These are phyloP conservation scores for Dendrocincla fuliginosa DNA, from an alignment of 2,797 vertebrate genomes.

Conservation along the genomic window DNA sequence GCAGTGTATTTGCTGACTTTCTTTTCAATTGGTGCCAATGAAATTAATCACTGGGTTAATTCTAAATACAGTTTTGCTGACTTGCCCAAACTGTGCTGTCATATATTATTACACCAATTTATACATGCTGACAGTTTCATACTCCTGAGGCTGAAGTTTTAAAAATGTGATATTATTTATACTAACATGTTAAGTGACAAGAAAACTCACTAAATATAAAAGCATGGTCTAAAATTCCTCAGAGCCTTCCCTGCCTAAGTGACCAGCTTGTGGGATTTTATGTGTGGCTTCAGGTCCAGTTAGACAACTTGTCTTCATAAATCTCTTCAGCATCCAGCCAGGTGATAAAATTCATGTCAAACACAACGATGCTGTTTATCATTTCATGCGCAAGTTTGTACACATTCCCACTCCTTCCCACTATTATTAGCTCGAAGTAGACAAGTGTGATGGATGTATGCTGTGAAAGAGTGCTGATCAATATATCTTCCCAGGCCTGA, in stretches of 20 bases:
- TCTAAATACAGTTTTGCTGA: conserved; percentile 58
- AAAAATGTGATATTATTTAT: conserved; percentile 22
- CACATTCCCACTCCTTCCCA: background rate
- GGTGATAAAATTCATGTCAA: conserved; percentile 48
- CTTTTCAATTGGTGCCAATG: conserved; percentile 24
- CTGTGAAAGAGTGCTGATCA: conserved; percentile 1
- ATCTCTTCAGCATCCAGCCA: conserved; percentile 17
- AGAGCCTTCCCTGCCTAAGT: background rate
- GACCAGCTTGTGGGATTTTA: background rate
- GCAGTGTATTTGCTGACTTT: background rate
- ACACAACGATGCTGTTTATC: conserved; percentile 7
- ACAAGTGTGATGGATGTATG: background rate
- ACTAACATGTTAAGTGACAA: background rate
- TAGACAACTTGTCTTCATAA: conserved; percentile 40
- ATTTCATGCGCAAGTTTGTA: conserved; percentile 23
- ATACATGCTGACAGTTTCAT: conserved; percentile 12
- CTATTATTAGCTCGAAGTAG: background rate
- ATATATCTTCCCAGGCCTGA: background rate
- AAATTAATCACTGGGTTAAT: conserved; percentile 62
- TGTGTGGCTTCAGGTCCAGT: background rate
- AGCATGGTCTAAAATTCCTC: background rate
- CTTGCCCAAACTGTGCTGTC: background rate
- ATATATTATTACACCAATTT: conserved; percentile 1
- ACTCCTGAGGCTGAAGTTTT: conserved; percentile 8
- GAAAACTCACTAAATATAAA: background rate